Base-by-base conservation (phyloP, 2,113 vertebrate species). In the Eupsittula cactorum region DNA sequence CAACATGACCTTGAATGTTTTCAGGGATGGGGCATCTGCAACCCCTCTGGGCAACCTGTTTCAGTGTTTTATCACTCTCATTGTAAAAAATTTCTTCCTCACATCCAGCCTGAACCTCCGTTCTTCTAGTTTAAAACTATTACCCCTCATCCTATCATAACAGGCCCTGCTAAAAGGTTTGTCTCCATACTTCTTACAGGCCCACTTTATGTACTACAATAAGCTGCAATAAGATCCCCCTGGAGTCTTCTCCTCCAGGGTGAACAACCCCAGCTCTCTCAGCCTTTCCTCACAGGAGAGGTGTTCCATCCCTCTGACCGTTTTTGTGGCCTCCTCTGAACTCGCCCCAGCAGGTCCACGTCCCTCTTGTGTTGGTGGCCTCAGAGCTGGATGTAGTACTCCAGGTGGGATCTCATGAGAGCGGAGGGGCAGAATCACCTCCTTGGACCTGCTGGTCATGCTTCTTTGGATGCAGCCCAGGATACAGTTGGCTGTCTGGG, bases 371-470 rank as follows among this genome's bases (percentile, higher is more conserved):
- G 31, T 39, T 65, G 49, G 33, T 44, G 24, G 33, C 12, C 15
- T 28, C 49, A 60, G 44, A 60, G 25, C n/a, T 70, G 25, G 8
- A 59, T 9, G 15, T n/a, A 79, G 25, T 8, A 60, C 18, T 69
- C 8, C 55, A 53, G 7, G 4, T 47, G 18, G 7, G 7, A 7
- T 76, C 29, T 70, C 39, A 42, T 6, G 4, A 53, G 44, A 47
- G 37, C 0, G 18, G 55, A 85, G 23, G 19, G 16, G 31, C 8
- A 80, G 55, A 60, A 53, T 31, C 49, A 37, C 3, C 1, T 50
- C 41, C 10, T 27, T 75, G 0, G 0, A 52, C 29, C 29, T 37
- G 37, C 25, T 47, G 39, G 13, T 27, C 44, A n/a, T 0, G 0
- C 21, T 59, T 16, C 55, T 65, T 64, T 53, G 47, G n/a, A 27